phyloP scores from a whole-genome alignment of 2,888 invertebrate genomes.

The Heliconius ethilla region DNA sequence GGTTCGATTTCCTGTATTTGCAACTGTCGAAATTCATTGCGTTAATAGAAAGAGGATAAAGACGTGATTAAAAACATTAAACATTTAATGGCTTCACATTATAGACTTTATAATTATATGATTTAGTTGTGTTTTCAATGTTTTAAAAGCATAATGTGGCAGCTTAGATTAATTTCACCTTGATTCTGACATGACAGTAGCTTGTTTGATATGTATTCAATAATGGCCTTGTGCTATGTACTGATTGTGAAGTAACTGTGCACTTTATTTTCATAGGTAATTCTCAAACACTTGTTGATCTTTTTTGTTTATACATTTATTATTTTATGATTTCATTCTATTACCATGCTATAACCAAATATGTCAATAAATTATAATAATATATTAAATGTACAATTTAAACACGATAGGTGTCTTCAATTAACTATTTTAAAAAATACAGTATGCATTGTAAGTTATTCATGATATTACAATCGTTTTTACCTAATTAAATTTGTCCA shows the following conservation, averaged over 20 bases:
- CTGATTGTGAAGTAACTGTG: conserved; percentile 46
- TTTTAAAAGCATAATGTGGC: conserved; percentile 48
- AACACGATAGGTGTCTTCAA: no score
- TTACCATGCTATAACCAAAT: background rate
- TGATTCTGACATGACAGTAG: conserved; percentile 76
- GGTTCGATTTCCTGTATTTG: conserved; percentile 62
- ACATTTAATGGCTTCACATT: conserved; percentile 22
- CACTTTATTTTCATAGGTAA: conserved; percentile 38
- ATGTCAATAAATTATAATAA: no score
- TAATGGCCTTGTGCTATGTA: conserved; percentile 50
- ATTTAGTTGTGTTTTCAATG: conserved; percentile 3
- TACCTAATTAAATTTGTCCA: no score
- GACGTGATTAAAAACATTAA: conserved; percentile 30
- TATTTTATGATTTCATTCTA: background rate
- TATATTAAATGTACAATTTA: no score
- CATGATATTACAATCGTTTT: no score
- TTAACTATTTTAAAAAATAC: no score
- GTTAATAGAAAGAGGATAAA: conserved; percentile 14
- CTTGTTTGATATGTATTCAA: conserved; percentile 45
- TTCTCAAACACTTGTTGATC: conserved; percentile 30
- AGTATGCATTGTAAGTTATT: no score
- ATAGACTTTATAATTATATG: conserved; percentile 5
- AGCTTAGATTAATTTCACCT: conserved; percentile 67
- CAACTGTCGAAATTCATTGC: conserved; percentile 48
- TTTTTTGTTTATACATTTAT: conserved; percentile 12